Conservation (phyloP, 1,140 invertebrate genomes). For the Cardiocondyla obscurior region DNA sequence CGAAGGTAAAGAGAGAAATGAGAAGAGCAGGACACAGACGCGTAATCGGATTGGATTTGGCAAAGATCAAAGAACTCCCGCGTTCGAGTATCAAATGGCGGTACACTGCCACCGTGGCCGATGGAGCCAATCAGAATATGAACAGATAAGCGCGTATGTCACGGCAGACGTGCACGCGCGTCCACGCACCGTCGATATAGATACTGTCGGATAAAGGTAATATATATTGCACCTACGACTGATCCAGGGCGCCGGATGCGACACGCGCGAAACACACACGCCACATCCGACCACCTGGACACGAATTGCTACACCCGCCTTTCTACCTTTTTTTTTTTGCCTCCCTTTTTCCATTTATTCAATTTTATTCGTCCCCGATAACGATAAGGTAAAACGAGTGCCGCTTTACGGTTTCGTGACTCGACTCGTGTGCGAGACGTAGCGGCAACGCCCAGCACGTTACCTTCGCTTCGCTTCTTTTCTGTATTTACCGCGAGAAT, state of each 20-base stretch:
- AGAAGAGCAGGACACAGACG: slow-evolving; percentile 24
- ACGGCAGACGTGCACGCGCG: slow-evolving; percentile 2
- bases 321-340: neutral
- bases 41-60: slow-evolving; percentile 81
- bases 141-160: slow-evolving; percentile 72
- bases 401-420: slow-evolving; percentile 32
- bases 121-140: slow-evolving; percentile 69
- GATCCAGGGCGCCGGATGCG: slow-evolving; percentile 58
- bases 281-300: slow-evolving; percentile 18
- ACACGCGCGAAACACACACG: neutral
- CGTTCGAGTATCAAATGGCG: slow-evolving; percentile 59
- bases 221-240: slow-evolving; percentile 54
- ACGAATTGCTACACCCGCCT: neutral
- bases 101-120: slow-evolving; percentile 47
- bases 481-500: neutral
- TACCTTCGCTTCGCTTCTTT: neutral
- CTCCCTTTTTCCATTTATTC: slow-evolving; percentile 24
- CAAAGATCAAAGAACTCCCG: slow-evolving; percentile 79
- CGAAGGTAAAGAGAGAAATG: slow-evolving; percentile 17
- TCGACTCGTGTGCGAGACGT: slow-evolving; percentile 3
- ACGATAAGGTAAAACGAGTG: slow-evolving; percentile 33
- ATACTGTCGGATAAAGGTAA: slow-evolving; percentile 70
- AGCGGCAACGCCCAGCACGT: neutral
- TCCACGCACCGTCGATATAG: slow-evolving; percentile 30
- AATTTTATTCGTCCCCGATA: neutral